Evolutionary conservation across 2,888 invertebrate species (phyloP), one percentile per base, ranked within the genome.

Genomic region (Apamea sordens): DNA sequence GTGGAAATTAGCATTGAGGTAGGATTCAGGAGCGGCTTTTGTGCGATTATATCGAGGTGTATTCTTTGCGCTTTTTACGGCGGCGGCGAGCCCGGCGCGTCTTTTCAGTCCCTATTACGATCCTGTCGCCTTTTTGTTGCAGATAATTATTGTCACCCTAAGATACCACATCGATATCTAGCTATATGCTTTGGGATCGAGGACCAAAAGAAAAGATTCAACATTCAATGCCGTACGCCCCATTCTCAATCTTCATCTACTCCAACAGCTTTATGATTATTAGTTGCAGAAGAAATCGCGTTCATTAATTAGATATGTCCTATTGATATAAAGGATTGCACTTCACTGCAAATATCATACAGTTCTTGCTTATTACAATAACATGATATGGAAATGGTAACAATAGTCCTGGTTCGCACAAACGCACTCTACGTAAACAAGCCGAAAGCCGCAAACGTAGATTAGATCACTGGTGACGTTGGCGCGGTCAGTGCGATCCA

Each of bases 1-100:
- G 97, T 96, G 96, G 97, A 97, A 97, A 97, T 97, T 97, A 97
- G 97, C 97, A 97, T 97, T 94, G 97, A 96, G 95, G 95, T 94
- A 95, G 96, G 96, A 96, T 95, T 94, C 96, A 95, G 96, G 93
- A 95, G 96, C 96, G 96, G 95, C 95, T 95, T 97, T 97, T 97
- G 97, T 97, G 96, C 95, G 97, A 97, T 97, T 96, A 96, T 96
- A 97, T 97, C 97, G 95, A 96, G 95, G 95, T 96, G 96, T 97
- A 96, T 97, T 96, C 96, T 97, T 96, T 96, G 96, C 95, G 96
- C 96, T 96, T 96, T 96, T 96, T 96, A 96, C 96, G 94, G 95
- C 93, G 92, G 93, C 93, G 93, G 92, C 93, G 94, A 92, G 93
- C 91, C 91, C 90, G 93, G 92, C 94, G 93, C 92, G 92, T 91